Evolutionary conservation across 2,797 vertebrate species (phyloP), one percentile per base, ranked within the genome.

Genomic region (Phrynocephalus forsythii): DNA sequence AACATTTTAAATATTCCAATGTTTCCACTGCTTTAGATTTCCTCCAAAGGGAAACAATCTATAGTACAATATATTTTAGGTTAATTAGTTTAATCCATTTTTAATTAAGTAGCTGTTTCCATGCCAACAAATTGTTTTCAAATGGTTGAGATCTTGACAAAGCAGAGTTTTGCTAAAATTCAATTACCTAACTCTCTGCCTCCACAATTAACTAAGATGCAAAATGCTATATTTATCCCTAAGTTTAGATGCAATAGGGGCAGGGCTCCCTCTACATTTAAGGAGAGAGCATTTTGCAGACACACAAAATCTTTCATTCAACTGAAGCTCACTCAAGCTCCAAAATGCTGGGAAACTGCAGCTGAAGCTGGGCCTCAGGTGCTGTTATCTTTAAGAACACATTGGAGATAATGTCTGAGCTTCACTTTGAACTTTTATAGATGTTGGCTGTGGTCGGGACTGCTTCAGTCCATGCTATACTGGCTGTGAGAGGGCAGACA

Each of bases 41-140:
- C 90, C 91, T 95, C 90, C 92, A 94, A 96, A 93, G 94, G 84
- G 82, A 95, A 95, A 93, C 86, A 93, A 86, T 95, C 91, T 89
- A 89, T 91, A 93, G 86, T 86, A 93, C 89, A 92, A 95, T 92
- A 93, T 93, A 91, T 92, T 97, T 97, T 94, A 95, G 92, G 95
- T 95, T 97, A 96, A 97, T 97, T 96, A 95, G 87, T 93, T 96
- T 95, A 96, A 96, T 96, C 82, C 86, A 95, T 90, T 95, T 96
- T 96, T 96, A 97, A 97, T 96, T 95, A 96, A 94, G 89, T 82
- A 94, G 87, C 94, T 89, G 93, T 96, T 96, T 95, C 96, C 91
- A 96, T 97, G 95, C 89, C 96, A 95, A 95, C 95, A 96, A 96
- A 96, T 96, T 94, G 87, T 50, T 96, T 95, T 94, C 94, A 95